A percentile compares a stretch with the other conserved stretches of the same genome.
These are phyloP conservation scores for Beroe forskalii DNA, from an alignment of 37 sponge, comb jelly and placozoan genomes.

Conservation along the genomic window DNA sequence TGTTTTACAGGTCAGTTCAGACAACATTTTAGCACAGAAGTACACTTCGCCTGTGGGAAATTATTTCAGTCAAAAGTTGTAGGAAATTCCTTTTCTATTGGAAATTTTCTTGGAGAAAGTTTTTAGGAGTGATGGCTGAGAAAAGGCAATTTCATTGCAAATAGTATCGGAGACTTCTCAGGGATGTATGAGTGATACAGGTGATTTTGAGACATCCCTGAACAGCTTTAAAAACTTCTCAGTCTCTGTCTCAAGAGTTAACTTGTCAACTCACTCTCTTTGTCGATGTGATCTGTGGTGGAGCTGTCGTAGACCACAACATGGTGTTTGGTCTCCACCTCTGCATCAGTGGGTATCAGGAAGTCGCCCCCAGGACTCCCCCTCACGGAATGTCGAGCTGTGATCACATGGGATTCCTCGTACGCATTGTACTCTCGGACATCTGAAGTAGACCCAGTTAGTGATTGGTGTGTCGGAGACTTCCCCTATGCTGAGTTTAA, in stretches of 20 bases:
- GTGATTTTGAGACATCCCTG: no score
- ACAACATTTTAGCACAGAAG: conserved; percentile 72
- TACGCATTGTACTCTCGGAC: conserved; percentile 58
- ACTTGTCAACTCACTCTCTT: conserved; percentile 78
- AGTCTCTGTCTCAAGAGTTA: no score
- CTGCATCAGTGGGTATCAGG: conserved; percentile 67
- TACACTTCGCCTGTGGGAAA: conserved; percentile 80
- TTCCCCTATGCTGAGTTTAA: no score
- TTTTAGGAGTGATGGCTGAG: no score
- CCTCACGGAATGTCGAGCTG: neutral
- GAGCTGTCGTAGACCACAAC: conserved; percentile 88
- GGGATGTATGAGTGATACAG: no score
- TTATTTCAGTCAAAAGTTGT: no score
- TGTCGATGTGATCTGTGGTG: conserved; percentile 74
- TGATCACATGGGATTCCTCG: conserved; percentile 48
- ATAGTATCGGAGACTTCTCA: no score
- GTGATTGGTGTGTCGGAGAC: neutral
- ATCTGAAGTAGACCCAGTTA: neutral
- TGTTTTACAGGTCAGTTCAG: conserved; percentile 72
- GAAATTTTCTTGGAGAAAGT: no score
- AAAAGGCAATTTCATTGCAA: no score
- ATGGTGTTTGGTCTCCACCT: conserved; percentile 76
- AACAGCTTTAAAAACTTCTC: no score
- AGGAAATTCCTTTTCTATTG: no score
- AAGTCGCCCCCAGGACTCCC: conserved; percentile 57